Base-by-base conservation (phyloP, 2,888 invertebrate genomes). In the Chrysolina oricalcia region DNA sequence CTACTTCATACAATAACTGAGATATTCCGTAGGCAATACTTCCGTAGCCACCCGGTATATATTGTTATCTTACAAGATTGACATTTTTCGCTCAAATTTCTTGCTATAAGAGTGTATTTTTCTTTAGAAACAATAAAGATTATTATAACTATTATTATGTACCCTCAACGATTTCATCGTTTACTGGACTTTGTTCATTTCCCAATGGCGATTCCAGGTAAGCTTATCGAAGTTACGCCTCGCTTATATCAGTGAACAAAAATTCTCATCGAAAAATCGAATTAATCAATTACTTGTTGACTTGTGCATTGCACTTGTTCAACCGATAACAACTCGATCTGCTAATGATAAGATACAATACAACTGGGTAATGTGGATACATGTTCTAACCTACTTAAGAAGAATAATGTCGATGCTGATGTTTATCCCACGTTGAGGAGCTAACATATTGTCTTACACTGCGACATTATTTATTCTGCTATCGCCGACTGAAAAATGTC, bases 331-430 rank as follows among this genome's bases (percentile, higher is more conserved):
- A 53, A 53, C 11, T 21, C 53, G 53, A 53, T 53, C 53, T 19
- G 21, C 21, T 53, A 15, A 15, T 5, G 53, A 53, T 53, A 11
- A 53, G 53, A 53, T 53, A 53, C 15, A 21, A 53, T 53, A 53
- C 5, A 53, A 21, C 53, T 13, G 21, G 21, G 23, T 53, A 53
- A 53, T 53, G 53, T 53, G 10, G 1, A 53, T 19, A 53, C 2
- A 53, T 53, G 53, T 21, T 53, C 53, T 53, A 53, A 53, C 53
- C 53, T 21, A 53, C 53, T 21, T 53, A 53, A 17, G 21, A 21
- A 21, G 53, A 53, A 53, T 53, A 53, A 53, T 53, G 21, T 21
- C 23, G 53, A 53, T 21, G 53, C 13, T 53, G 23, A 53, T 53
- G 11, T 21, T 43, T 53, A 53, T 53, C 53, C 21, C 53, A 53